Evolutionary conservation across 1,140 invertebrate genomes (phyloP).

Genomic region (Aphaenogaster floridana): DNA sequence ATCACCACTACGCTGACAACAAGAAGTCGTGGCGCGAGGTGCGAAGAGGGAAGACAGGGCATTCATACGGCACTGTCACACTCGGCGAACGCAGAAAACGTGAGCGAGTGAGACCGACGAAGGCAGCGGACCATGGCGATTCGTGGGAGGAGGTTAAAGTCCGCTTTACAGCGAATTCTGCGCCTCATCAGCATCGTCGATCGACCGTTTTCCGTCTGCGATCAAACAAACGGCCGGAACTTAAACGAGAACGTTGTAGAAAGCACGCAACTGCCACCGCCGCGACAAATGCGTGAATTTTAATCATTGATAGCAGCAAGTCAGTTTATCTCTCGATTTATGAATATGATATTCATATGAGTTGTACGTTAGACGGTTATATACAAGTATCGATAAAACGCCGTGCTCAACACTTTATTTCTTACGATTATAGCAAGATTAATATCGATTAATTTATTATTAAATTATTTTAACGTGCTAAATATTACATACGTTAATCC

Average conservation of each 20-base stretch:
- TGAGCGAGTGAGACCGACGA: slow-evolving; percentile 48
- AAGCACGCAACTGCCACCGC: background rate
- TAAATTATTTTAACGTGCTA: slow-evolving; percentile 15
- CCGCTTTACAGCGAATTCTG: slow-evolving; percentile 57
- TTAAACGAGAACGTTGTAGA: slow-evolving; percentile 16
- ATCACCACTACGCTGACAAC: slow-evolving; percentile 4
- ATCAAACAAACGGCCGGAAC: slow-evolving; percentile 21
- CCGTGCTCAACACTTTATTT: background rate
- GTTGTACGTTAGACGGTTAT: background rate
- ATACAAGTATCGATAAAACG: background rate
- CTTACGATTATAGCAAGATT: background rate
- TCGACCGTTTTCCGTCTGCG: slow-evolving; percentile 12
- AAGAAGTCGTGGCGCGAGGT: slow-evolving; percentile 1
- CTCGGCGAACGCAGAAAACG: slow-evolving; percentile 59
- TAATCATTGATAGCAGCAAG: slow-evolving; percentile 1
- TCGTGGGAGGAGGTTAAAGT: slow-evolving; percentile 70
- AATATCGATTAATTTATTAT: slow-evolving; percentile 15
- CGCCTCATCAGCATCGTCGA: slow-evolving; percentile 44
- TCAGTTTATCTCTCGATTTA: slow-evolving; percentile 3
- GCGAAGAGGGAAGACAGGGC: slow-evolving; percentile 41
- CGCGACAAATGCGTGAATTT: background rate
- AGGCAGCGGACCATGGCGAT: slow-evolving; percentile 49
- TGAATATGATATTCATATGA: too few species aligned
- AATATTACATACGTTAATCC: slow-evolving; percentile 7
- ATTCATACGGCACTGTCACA: slow-evolving; percentile 55